Conservation (phyloP, 2,113 vertebrate genomes). For the Rhynchomys soricoides region DNA sequence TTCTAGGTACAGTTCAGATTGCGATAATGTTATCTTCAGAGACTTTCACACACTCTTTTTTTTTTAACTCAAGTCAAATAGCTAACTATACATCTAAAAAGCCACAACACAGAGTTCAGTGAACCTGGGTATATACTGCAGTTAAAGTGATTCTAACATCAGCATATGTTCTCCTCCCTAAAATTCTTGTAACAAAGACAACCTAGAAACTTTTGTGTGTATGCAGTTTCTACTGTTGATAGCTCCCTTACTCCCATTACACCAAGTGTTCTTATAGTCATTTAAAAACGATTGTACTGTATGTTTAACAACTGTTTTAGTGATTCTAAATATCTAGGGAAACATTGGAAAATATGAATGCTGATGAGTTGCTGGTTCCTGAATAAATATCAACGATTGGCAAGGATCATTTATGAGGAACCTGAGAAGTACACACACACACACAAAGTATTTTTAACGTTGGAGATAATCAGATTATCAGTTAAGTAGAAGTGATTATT, state of each 20-base stretch:
- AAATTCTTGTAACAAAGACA: slow-evolving; percentile 4
- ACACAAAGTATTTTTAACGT: background rate
- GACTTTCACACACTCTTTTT: background rate
- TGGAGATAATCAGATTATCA: background rate
- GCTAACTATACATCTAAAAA: background rate
- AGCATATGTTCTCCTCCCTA: background rate
- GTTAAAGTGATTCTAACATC: slow-evolving; percentile 37
- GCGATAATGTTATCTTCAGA: slow-evolving; percentile 2
- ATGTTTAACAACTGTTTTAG: slow-evolving; percentile 16
- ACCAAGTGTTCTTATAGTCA: background rate
- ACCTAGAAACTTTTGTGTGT: slow-evolving; percentile 39
- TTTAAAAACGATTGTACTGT: slow-evolving; percentile 23
- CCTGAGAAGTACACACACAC: background rate
- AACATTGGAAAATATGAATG: slow-evolving; percentile 59
- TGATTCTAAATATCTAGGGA: slow-evolving; percentile 5
- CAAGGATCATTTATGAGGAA: background rate
- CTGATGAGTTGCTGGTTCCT: background rate
- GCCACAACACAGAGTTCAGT: background rate
- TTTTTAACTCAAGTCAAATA: slow-evolving; percentile 42
- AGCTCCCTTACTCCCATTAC: slow-evolving; percentile 37
- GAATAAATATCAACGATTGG: background rate
- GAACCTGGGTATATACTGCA: background rate
- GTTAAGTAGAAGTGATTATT: background rate
- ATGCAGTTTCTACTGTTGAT: slow-evolving; percentile 45
- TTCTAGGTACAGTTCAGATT: slow-evolving; percentile 52